phyloP scores from a whole-genome alignment of 2,797 vertebrate genomes.

The Bradypodion pumilum region DNA sequence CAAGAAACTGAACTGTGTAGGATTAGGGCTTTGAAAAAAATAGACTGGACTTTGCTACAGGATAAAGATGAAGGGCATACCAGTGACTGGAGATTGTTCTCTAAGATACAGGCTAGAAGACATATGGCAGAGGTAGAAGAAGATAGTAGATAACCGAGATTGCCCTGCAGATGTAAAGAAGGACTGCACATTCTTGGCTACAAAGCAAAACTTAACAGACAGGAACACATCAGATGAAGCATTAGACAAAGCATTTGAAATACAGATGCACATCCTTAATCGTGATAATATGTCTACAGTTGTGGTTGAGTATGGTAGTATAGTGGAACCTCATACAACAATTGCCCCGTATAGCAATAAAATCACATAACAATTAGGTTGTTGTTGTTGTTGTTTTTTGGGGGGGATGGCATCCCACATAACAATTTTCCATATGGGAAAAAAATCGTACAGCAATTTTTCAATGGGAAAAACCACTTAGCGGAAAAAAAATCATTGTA shows the following conservation, averaged over 20 bases:
- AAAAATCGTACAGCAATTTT: too few species aligned
- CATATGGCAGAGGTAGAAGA: not conserved
- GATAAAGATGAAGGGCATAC: not conserved
- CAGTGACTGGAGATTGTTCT: not conserved
- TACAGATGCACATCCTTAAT: not conserved
- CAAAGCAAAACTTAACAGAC: not conserved
- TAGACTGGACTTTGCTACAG: too few species aligned
- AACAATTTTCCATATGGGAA: too few species aligned
- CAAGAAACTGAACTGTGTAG: not conserved
- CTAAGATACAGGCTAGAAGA: not conserved
- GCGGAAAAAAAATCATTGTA: too few species aligned
- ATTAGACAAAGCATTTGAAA: not conserved
- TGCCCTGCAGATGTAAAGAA: not conserved
- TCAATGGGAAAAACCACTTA: too few species aligned
- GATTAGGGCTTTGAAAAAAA: not conserved
- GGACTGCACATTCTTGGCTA: too few species aligned
- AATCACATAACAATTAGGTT: too few species aligned
- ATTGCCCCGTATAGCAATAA: too few species aligned
- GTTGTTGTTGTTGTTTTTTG: too few species aligned
- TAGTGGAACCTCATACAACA: too few species aligned
- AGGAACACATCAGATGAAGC: not conserved
- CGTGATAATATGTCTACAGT: not conserved
- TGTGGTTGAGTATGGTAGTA: not conserved
- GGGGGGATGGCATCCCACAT: too few species aligned
- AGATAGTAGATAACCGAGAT: not conserved